phyloP scores from a whole-genome alignment of 2,888 invertebrate genomes.

The Torymus texanus region DNA sequence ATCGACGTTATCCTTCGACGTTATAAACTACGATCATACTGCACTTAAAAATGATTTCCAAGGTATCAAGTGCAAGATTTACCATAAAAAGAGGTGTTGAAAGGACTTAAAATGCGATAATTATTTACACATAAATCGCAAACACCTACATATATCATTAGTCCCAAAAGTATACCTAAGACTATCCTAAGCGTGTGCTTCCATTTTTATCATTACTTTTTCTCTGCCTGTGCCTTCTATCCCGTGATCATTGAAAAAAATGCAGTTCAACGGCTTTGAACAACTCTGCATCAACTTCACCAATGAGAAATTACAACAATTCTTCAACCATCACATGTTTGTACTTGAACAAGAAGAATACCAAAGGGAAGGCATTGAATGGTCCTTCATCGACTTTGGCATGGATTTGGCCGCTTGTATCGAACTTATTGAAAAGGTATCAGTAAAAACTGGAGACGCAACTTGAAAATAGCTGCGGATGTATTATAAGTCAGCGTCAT shows the following conservation, averaged over 20 bases:
- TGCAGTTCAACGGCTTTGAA: constrained; percentile 95
- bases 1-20: neutral
- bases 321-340: constrained; percentile 99
- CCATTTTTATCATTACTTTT: constrained; percentile 33
- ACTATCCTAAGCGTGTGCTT: constrained; percentile 1
- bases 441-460: constrained; percentile 20
- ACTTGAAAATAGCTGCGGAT: constrained; percentile 11
- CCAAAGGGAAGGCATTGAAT: constrained; percentile 94
- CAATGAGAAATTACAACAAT: constrained; percentile 98
- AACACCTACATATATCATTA: neutral
- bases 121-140: constrained; percentile 3
- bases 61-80: too few relatives aligned
- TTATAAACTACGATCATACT: too few relatives aligned
- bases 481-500: constrained; percentile 6
- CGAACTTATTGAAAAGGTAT: constrained; percentile 95
- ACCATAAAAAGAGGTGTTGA: too few relatives aligned
- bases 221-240: constrained; percentile 25
- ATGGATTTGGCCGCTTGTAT: constrained; percentile 97
- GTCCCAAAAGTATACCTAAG: neutral
- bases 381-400: constrained; percentile 98
- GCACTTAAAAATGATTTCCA: too few relatives aligned
- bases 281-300: constrained; percentile 99
- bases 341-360: constrained; percentile 98
- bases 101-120: constrained; percentile 1
- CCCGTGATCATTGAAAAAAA: constrained; percentile 54